Evolutionary conservation across 2,113 vertebrate species (phyloP).

Genomic region (Mormyrus iriodes): DNA sequence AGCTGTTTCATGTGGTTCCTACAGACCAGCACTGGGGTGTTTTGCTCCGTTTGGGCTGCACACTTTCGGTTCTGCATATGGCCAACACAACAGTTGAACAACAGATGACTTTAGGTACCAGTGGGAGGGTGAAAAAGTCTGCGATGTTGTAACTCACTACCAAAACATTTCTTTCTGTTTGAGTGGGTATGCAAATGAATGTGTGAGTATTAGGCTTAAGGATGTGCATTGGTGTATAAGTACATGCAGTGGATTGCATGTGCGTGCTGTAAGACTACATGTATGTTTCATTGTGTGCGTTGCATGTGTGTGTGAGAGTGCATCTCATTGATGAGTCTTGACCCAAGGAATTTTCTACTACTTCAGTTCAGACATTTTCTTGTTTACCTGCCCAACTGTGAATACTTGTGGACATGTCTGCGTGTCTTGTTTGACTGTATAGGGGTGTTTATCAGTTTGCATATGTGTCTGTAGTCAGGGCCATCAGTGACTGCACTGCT

Average conservation of each 20-base stretch:
- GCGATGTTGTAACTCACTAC: constrained; percentile 10
- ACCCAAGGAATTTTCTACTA: background rate
- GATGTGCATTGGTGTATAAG: background rate
- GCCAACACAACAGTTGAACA: background rate
- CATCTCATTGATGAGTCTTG: background rate
- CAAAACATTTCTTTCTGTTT: background rate
- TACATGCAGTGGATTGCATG: background rate
- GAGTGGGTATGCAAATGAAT: background rate
- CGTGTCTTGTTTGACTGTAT: background rate
- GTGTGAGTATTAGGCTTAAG: background rate
- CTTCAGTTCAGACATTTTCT: background rate
- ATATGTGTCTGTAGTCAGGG: background rate
- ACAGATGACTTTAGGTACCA: background rate
- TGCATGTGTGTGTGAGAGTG: background rate
- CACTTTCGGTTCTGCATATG: constrained; percentile 17
- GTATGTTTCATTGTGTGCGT: background rate
- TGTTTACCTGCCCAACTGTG: background rate
- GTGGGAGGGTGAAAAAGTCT: background rate
- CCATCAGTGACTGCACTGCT: background rate
- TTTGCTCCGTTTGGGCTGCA: background rate
- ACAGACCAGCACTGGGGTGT: background rate
- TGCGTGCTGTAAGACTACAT: background rate
- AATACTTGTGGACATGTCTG: background rate
- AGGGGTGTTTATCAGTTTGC: background rate
- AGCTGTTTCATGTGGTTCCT: constrained; percentile 8